phyloP scores from a whole-genome alignment of 2,113 vertebrate genomes.

The Atrichornis clamosus region DNA sequence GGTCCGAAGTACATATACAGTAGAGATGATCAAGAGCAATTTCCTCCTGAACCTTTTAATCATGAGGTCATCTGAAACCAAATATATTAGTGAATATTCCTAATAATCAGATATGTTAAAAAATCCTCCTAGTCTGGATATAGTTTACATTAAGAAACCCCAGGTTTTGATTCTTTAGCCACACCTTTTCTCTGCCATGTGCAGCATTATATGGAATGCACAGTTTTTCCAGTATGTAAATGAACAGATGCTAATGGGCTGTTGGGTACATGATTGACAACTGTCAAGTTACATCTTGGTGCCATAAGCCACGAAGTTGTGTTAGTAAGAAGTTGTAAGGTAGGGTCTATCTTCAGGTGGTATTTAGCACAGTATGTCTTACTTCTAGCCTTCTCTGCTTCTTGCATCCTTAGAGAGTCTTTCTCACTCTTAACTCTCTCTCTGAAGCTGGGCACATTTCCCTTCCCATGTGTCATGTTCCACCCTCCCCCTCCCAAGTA shows the following conservation, averaged over 20 bases:
- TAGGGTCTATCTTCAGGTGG: neutral
- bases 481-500: accelerated
- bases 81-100: neutral
- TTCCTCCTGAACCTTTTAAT: neutral
- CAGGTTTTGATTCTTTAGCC: neutral
- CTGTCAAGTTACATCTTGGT: neutral
- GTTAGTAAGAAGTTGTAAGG: neutral
- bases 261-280: neutral
- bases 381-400: neutral
- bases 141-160: neutral
- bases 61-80: neutral
- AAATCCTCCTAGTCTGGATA: neutral
- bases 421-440: neutral
- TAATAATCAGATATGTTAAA: neutral
- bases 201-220: neutral
- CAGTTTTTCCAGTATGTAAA: neutral
- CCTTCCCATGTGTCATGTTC: neutral
- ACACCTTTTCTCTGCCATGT: neutral
- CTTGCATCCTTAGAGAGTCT: accelerated
- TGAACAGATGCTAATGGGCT: neutral
- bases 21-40: neutral
- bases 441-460: neutral
- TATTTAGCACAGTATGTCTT: neutral
- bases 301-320: neutral
- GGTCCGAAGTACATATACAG: neutral